Evolutionary conservation across 2,113 vertebrate genomes (phyloP).

Genomic region (Anas platyrhynchos): DNA sequence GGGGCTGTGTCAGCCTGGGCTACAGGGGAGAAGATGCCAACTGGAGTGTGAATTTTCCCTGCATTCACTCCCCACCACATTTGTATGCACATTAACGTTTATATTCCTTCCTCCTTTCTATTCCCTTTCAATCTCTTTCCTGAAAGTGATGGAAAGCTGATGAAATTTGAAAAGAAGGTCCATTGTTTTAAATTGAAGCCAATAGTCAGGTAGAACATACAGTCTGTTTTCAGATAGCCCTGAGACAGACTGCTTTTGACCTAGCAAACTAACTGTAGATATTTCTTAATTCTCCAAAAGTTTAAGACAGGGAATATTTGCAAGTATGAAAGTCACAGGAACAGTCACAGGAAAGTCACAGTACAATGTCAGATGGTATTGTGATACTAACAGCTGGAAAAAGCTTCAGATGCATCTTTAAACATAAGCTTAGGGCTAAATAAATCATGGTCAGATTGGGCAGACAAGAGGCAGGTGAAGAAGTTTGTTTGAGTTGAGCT

Average conservation of each 20-base stretch:
- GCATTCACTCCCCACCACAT: neutral
- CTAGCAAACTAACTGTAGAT: neutral
- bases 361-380: neutral
- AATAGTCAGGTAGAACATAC: neutral
- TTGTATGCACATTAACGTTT: neutral
- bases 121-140: neutral
- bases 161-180: neutral
- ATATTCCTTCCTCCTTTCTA: neutral
- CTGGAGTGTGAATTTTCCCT: neutral
- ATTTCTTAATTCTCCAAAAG: neutral
- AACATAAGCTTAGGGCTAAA: neutral
- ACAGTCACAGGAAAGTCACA: neutral
- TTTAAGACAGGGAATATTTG: neutral
- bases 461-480: neutral
- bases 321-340: neutral
- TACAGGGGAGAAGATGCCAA: neutral
- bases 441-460: neutral
- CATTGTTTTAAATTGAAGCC: neutral
- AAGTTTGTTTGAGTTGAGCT: neutral
- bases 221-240: neutral
- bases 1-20: neutral
- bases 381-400: neutral
- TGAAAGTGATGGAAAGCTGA: neutral
- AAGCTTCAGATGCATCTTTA: neutral
- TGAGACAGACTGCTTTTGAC: neutral